Base-by-base conservation (phyloP, 1,140 invertebrate species). In the Parapsyche elsis region DNA sequence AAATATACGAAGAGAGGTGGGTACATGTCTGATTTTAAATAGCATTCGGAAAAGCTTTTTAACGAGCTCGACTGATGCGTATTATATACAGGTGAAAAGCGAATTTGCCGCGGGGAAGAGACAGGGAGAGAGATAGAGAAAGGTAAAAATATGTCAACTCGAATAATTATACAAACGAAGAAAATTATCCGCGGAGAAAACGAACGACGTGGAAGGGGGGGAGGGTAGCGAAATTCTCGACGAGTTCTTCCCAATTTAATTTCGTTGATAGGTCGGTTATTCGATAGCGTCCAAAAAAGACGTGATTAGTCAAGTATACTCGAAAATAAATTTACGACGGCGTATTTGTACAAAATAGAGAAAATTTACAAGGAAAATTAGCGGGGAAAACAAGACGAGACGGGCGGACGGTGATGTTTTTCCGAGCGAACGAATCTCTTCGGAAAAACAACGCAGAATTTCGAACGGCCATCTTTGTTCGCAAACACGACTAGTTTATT, bases 81-180 rank as follows among this genome's bases (percentile, higher is more conserved):
- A 38, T 38, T 38, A 38, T 38, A 38, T 38, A 38, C 30, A 38
- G 30, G 30, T 38, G 30, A 38, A 38, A 38, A 38, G 30, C 30
- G 30, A 38, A 38, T 4, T 38, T 38, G 1, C 1, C 30, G 30
- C 30, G 30, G 30, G 30, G 30, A 38, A 38, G 30, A 7, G 30
- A 38, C 30, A 53, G 49, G 49, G 12, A 19, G 21, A 19, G 57
- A 61, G 57, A 21, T 5, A 61, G 53, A 14, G 14, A 74, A 19
- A 74, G 45, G 38, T 10, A 45, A 74, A 74, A 74, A 74, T 74
- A 74, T 38, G 38, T 12, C 9, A 19, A 74, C 26, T 30, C n/a
- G 45, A 46, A 74, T 74, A 74, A 74, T 74, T 74, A 74, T 49
- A 38, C 38, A 74, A 74, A 74, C 38, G 71, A 44, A 49, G 46